A percentile compares a stretch with the other conserved stretches of the same genome.
Evolutionary conservation across 2,797 vertebrate genomes (phyloP).

Genomic region (Myoxocephalus aenaeus): DNA sequence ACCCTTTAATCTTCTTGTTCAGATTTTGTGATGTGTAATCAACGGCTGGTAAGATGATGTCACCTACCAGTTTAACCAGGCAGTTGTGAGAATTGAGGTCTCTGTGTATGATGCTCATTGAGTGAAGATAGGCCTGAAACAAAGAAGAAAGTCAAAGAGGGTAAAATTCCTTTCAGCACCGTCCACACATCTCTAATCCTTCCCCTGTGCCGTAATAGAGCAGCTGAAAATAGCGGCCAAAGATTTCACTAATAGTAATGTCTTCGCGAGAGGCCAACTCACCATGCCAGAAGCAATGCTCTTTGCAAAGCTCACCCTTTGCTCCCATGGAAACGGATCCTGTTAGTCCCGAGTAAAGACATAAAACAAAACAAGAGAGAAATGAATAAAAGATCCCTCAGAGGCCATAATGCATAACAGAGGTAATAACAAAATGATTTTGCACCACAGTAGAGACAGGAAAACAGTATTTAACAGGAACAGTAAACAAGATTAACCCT

Average conservation of each 20-base stretch:
- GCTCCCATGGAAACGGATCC: conserved; percentile 94
- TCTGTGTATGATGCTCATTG: conserved; percentile 97
- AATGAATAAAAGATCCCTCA: conserved; percentile 30
- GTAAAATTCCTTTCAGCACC: neutral
- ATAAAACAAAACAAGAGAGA: conserved; percentile 18
- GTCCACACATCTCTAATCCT: neutral
- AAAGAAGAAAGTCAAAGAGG: neutral
- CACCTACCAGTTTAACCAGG: conserved; percentile 94
- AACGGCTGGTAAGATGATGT: neutral
- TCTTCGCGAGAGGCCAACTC: conserved; percentile 73
- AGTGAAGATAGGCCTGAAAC: conserved; percentile 92
- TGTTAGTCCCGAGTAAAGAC: conserved; percentile 68
- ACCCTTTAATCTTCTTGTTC: neutral
- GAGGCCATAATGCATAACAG: conserved; percentile 9
- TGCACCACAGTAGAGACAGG: neutral
- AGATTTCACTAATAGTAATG: conserved; percentile 3
- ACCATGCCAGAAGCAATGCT: conserved; percentile 97
- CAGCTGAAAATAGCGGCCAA: conserved; percentile 17
- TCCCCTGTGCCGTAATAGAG: neutral
- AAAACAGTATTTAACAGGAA: neutral
- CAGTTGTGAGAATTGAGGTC: conserved; percentile 98
- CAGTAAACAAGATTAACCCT: conserved; percentile 1
- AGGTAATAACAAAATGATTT: neutral
- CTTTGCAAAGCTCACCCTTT: conserved; percentile 95
- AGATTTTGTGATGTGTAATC: neutral